Conservation (phyloP, 2,113 vertebrate genomes). For the Podocnemis expansa region DNA sequence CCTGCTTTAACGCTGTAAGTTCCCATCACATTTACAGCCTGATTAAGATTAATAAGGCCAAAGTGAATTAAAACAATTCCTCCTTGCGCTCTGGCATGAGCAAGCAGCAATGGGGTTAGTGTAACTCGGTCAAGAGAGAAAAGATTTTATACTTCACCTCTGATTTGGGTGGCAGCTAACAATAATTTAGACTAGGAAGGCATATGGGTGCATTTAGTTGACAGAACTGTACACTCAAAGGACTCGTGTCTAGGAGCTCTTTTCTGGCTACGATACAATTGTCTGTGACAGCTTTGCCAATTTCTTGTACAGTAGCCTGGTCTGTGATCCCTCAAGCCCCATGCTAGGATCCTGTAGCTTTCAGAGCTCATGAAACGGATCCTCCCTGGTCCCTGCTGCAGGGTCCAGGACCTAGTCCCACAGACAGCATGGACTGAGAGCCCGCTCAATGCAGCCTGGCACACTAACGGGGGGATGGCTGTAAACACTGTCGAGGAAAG, state of each 20-base stretch:
- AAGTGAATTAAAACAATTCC: neutral
- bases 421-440: neutral
- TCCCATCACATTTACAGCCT: rapidly evolving
- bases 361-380: neutral
- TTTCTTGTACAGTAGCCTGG: rapidly evolving
- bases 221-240: neutral
- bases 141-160: rapidly evolving
- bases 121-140: neutral
- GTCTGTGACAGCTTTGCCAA: neutral
- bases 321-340: neutral
- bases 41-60: neutral
- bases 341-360: neutral
- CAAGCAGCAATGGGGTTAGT: neutral
- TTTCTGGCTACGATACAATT: conserved; percentile 15
- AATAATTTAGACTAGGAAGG: neutral
- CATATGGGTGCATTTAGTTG: neutral
- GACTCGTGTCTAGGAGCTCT: neutral
- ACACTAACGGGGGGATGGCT: neutral
- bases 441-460: neutral
- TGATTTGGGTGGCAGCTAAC: neutral
- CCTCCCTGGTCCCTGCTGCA: neutral
- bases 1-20: rapidly evolving
- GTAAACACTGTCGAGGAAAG: neutral
- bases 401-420: neutral
- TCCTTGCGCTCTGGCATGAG: neutral